A percentile compares a stretch with the other conserved stretches of the same genome.
Evolutionary conservation across 2,113 vertebrate species (phyloP).

Genomic region (Dendrocopos noguchii): DNA sequence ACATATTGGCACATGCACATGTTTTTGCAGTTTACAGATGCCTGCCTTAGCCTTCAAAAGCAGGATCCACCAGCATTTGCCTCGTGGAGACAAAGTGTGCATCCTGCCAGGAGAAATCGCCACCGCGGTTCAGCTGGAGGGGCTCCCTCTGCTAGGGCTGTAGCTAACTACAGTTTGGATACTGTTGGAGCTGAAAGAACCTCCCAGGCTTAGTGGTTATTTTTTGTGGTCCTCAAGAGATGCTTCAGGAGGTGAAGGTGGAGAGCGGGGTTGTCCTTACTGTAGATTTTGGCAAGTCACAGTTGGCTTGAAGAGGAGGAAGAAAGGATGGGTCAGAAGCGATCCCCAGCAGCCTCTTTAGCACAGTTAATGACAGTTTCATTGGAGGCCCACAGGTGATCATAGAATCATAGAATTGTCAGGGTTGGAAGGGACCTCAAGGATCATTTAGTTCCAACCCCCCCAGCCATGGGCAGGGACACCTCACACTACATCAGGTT

Average conservation of each 20-base stretch:
- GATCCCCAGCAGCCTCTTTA: not conserved
- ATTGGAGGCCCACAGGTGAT: not conserved
- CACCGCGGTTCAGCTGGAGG: not conserved
- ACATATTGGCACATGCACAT: not conserved
- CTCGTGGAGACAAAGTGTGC: not conserved
- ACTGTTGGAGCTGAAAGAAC: not conserved
- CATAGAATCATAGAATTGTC: too few relatives aligned
- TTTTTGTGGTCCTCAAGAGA: conserved; percentile 6
- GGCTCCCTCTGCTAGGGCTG: not conserved
- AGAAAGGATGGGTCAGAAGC: not conserved
- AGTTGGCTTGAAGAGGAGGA: not conserved
- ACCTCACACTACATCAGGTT: too few relatives aligned
- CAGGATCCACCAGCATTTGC: not conserved
- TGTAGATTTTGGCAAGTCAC: not conserved
- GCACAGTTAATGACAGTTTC: not conserved
- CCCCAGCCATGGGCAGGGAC: too few relatives aligned
- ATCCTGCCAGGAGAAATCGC: not conserved
- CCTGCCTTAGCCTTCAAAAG: conserved; percentile 2
- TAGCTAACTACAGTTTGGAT: not conserved
- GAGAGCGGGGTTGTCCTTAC: not conserved
- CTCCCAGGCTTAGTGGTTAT: not conserved
- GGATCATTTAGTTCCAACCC: too few relatives aligned
- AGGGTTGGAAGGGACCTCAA: too few relatives aligned
- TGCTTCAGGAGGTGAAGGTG: not conserved
- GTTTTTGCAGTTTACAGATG: not conserved